Conservation (phyloP, 2,888 invertebrate species). For the Deilephila elpenor region DNA sequence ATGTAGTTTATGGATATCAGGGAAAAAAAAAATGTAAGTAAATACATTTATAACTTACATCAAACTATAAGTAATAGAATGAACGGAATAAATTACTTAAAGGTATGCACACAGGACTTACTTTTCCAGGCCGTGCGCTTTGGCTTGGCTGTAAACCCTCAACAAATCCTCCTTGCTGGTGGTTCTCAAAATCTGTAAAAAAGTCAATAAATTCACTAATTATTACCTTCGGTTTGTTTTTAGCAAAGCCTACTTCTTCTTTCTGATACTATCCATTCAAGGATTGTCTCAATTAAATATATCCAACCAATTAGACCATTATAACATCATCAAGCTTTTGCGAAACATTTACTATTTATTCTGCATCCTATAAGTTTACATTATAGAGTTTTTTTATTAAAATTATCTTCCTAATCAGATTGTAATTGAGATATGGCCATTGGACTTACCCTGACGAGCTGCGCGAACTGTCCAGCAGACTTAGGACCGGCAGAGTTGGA, state of each 20-base stretch:
- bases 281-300: too few relatives aligned
- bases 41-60: not conserved
- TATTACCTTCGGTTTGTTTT: too few relatives aligned
- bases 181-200: slow-evolving; percentile 86
- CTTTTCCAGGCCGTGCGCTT: slow-evolving; percentile 85
- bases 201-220: slow-evolving; percentile 6
- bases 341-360: too few relatives aligned
- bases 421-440: not conserved
- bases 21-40: too few relatives aligned
- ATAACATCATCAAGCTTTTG: too few relatives aligned
- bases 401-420: too few relatives aligned
- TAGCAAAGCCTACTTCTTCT: too few relatives aligned
- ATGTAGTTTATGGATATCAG: too few relatives aligned
- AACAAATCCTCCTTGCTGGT: slow-evolving; percentile 88
- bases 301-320: too few relatives aligned
- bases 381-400: too few relatives aligned
- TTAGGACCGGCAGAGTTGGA: slow-evolving; percentile 85
- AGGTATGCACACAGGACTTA: slow-evolving; percentile 56
- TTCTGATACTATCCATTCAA: too few relatives aligned
- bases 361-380: too few relatives aligned
- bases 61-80: not conserved
- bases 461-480: slow-evolving; percentile 88
- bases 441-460: slow-evolving; percentile 84
- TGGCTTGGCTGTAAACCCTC: slow-evolving; percentile 87
- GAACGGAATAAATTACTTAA: not conserved